These are phyloP conservation scores for Cerastoderma edule DNA, from an alignment of 2,888 invertebrate genomes.

Conservation along the genomic window DNA sequence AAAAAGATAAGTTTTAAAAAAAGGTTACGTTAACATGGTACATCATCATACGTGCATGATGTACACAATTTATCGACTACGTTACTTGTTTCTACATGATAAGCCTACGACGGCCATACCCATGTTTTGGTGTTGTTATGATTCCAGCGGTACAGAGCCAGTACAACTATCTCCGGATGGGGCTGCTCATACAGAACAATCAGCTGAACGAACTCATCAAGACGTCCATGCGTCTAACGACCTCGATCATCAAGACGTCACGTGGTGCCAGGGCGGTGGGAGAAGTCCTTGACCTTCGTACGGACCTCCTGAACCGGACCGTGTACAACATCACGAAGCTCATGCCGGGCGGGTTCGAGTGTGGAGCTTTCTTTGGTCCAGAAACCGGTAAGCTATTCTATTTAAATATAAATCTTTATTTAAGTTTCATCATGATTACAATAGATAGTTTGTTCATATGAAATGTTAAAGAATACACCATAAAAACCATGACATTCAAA, in stretches of 20 bases:
- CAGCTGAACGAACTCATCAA: conserved; percentile 70
- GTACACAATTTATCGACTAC: too few relatives aligned
- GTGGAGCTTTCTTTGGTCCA: conserved; percentile 59
- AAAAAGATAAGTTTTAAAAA: too few relatives aligned
- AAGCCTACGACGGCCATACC: too few relatives aligned
- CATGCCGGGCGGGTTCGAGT: conserved; percentile 61
- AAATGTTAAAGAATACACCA: too few relatives aligned
- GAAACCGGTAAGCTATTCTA: conserved; percentile 42
- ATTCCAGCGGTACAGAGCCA: conserved; percentile 75
- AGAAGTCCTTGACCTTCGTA: conserved; percentile 54
- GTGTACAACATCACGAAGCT: conserved; percentile 54
- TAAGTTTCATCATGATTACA: not conserved
- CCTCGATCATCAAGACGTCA: conserved; percentile 64
- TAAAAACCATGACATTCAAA: conserved; percentile 1
- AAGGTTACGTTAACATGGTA: too few relatives aligned
- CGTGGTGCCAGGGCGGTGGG: conserved; percentile 62
- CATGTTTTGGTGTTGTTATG: too few relatives aligned
- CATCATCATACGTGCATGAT: too few relatives aligned
- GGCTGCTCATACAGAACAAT: conserved; percentile 70
- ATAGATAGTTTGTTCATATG: too few relatives aligned
- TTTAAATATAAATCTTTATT: conserved; percentile 2
- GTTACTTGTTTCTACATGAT: too few relatives aligned
- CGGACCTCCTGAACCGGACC: conserved; percentile 56
- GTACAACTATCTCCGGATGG: conserved; percentile 75
- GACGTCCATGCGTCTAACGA: conserved; percentile 63